phyloP scores from a whole-genome alignment of 2,797 vertebrate genomes.

The Mormyrus hasselquistii region DNA sequence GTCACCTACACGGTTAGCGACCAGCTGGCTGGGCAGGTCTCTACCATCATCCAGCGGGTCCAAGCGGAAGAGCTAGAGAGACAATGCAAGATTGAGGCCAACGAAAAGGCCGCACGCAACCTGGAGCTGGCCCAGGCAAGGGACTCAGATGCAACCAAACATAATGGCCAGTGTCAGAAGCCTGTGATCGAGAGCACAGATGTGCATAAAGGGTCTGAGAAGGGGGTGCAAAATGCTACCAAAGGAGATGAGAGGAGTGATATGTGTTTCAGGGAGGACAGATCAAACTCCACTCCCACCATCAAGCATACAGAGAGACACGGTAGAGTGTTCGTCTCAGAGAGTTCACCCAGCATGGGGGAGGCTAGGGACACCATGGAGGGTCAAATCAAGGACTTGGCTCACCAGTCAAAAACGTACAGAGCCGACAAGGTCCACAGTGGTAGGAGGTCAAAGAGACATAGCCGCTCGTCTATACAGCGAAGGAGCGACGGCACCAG shows the following conservation, averaged over 20 bases:
- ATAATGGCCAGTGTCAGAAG: not conserved
- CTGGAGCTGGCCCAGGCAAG: constrained; percentile 13
- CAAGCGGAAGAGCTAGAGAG: constrained; percentile 49
- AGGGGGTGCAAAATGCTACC: constrained; percentile 25
- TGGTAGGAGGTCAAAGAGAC: not conserved
- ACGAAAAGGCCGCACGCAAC: constrained; percentile 22
- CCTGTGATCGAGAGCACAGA: not conserved
- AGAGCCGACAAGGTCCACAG: not conserved
- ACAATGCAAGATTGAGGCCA: constrained; percentile 23
- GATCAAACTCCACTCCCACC: not conserved
- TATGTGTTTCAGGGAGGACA: too few species aligned
- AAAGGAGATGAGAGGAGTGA: constrained; percentile 14
- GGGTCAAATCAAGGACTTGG: not conserved
- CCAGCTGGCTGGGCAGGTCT: constrained; percentile 67
- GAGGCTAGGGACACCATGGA: not conserved
- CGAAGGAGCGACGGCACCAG: constrained; percentile 23
- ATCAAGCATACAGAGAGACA: not conserved
- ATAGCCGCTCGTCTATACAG: not conserved
- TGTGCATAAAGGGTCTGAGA: not conserved
- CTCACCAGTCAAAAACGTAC: not conserved
- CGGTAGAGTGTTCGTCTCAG: not conserved
- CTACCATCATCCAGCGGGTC: constrained; percentile 60
- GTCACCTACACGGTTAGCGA: constrained; percentile 58
- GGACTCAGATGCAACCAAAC: constrained; percentile 9
- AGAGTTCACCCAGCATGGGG: not conserved